A percentile compares a stretch with the other conserved stretches of the same genome.
Evolutionary conservation across 2,797 vertebrate species (phyloP).

Genomic region (Sphenodon punctatus): DNA sequence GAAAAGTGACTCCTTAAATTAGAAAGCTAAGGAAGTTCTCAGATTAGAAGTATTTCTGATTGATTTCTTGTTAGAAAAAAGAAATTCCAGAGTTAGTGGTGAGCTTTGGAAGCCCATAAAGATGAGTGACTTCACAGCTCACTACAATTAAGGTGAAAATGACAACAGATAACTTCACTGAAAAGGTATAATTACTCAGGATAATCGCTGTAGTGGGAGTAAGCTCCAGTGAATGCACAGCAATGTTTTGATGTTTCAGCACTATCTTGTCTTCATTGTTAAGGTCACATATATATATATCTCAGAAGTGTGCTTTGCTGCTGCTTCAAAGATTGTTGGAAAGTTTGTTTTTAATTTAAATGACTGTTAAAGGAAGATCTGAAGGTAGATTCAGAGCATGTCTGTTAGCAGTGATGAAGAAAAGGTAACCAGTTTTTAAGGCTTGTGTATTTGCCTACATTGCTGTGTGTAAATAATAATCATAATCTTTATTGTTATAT

Average conservation of each 20-base stretch:
- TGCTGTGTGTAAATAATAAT: neutral
- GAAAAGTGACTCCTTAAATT: rapidly evolving
- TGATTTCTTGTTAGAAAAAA: neutral
- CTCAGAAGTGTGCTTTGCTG: neutral
- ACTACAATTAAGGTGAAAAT: rapidly evolving
- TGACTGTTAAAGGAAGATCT: neutral
- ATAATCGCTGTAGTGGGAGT: neutral
- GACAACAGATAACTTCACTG: neutral
- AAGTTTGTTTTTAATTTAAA: neutral
- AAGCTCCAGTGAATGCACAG: neutral
- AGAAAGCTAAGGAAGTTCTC: neutral
- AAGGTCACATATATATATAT: neutral
- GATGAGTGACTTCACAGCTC: neutral
- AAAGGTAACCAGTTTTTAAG: neutral
- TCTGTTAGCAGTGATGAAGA: too few relatives aligned
- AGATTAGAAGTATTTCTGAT: neutral
- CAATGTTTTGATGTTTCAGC: neutral
- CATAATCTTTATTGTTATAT: too few relatives aligned
- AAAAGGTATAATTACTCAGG: too few relatives aligned
- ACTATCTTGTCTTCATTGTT: neutral
- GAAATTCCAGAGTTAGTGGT: neutral
- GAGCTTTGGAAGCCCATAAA: neutral
- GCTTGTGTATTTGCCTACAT: neutral
- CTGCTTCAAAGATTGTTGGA: neutral
- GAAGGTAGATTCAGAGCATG: neutral